These are phyloP conservation scores for Drosophila melanica DNA, from an alignment of 1,140 invertebrate species.

Conservation along the genomic window DNA sequence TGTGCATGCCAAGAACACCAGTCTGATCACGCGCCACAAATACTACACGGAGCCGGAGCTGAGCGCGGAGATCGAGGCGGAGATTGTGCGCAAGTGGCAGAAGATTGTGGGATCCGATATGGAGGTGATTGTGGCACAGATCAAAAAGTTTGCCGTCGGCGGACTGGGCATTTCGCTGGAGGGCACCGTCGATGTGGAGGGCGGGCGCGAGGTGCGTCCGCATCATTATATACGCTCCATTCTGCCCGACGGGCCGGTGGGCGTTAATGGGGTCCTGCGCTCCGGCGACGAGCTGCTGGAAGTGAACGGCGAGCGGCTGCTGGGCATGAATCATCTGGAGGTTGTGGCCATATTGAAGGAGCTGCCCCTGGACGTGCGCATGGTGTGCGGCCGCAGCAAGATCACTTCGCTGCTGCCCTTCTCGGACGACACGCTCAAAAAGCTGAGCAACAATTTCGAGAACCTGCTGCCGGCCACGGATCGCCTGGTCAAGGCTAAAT, in stretches of 20 bases:
- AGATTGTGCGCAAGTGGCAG: constrained; percentile 93
- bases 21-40: constrained; percentile 74
- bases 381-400: constrained; percentile 93
- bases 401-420: constrained; percentile 69
- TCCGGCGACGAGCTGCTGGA: constrained; percentile 95
- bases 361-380: constrained; percentile 95
- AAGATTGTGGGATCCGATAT: constrained; percentile 90
- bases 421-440: constrained; percentile 83
- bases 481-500: constrained; percentile 98
- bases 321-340: constrained; percentile 98
- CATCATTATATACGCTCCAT: constrained; percentile 98
- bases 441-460: constrained; percentile 88
- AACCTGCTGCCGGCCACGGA: constrained; percentile 92
- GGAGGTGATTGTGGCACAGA: constrained; percentile 94
- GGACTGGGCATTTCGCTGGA: constrained; percentile 98
- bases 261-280: constrained; percentile 91
- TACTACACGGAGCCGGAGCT: constrained; percentile 85
- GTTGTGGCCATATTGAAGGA: constrained; percentile 98
- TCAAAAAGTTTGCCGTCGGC: constrained; percentile 94
- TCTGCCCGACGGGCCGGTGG: constrained; percentile 96
- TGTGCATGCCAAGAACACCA: constrained; percentile 67
- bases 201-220: constrained; percentile 94
- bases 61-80: constrained; percentile 89
- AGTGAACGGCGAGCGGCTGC: constrained; percentile 97
- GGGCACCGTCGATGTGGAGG: constrained; percentile 97